A percentile compares a stretch with the other conserved stretches of the same genome.
Conservation (phyloP, 2,797 vertebrate species). For the Gorsachius magnificus region DNA sequence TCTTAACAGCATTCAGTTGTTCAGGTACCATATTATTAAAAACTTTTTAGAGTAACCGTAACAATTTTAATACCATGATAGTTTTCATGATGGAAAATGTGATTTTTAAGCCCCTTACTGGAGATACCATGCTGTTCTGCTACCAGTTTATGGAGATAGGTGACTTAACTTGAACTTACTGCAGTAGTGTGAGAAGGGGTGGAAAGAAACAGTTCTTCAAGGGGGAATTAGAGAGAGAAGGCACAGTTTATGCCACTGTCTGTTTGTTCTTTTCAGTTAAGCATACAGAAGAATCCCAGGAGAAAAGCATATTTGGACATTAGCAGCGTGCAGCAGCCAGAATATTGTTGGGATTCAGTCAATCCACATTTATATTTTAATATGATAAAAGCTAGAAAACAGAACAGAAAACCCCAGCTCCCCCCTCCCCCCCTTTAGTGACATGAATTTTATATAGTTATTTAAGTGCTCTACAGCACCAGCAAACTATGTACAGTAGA, state of each 20-base stretch:
- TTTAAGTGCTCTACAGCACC: background rate
- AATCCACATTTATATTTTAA: constrained; percentile 1
- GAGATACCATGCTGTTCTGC: background rate
- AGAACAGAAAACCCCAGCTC: background rate
- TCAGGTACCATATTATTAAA: background rate
- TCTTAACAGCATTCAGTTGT: background rate
- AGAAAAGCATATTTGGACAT: background rate
- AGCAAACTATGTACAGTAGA: background rate
- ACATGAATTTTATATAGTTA: background rate
- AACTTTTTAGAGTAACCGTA: background rate
- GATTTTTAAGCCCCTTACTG: background rate
- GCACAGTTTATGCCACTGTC: background rate
- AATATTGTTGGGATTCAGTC: background rate
- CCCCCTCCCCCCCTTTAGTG: background rate
- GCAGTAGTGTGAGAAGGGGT: background rate
- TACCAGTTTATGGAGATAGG: background rate
- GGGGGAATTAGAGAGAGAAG: background rate
- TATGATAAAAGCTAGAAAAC: background rate
- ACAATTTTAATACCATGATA: background rate
- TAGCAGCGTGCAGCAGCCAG: background rate
- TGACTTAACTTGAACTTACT: background rate
- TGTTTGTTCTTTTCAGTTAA: background rate
- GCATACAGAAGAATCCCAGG: background rate
- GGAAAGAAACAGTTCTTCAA: background rate
- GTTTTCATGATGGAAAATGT: background rate